phyloP scores from a whole-genome alignment of 2,113 vertebrate species.

The Platysternon megacephalum region DNA sequence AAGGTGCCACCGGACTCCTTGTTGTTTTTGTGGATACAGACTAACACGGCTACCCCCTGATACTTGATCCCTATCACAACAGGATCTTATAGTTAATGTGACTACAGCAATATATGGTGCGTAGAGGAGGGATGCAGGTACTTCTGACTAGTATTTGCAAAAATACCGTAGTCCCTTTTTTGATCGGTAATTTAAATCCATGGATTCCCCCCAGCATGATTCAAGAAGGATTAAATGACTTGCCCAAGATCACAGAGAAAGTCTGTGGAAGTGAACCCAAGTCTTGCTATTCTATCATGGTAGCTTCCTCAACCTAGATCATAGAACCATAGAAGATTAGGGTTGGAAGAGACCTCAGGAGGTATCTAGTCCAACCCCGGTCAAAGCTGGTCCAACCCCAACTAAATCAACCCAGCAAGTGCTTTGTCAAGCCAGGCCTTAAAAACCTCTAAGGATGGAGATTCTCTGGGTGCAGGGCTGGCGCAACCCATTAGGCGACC shows the following conservation, averaged over 20 bases:
- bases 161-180: background rate
- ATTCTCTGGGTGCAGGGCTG: background rate
- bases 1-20: too few species aligned
- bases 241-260: background rate
- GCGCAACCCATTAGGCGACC: too few species aligned
- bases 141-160: background rate
- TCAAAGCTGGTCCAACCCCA: too few species aligned
- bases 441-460: too few species aligned
- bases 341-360: too few species aligned
- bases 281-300: background rate
- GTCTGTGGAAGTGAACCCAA: background rate
- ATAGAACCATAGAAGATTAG: too few species aligned
- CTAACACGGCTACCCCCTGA: too few species aligned
- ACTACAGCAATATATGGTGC: fast-evolving
- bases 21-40: too few species aligned
- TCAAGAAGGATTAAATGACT: background rate
- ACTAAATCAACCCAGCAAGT: too few species aligned
- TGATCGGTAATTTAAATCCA: background rate
- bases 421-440: too few species aligned
- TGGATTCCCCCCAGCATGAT: background rate
- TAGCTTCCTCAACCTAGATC: background rate
- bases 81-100: background rate
- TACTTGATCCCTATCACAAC: background rate
- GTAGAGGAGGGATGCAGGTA: background rate
- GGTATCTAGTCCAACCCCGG: too few species aligned